These are phyloP conservation scores for Dynastes hyllus DNA, from an alignment of 2,888 invertebrate genomes.

Conservation along the genomic window DNA sequence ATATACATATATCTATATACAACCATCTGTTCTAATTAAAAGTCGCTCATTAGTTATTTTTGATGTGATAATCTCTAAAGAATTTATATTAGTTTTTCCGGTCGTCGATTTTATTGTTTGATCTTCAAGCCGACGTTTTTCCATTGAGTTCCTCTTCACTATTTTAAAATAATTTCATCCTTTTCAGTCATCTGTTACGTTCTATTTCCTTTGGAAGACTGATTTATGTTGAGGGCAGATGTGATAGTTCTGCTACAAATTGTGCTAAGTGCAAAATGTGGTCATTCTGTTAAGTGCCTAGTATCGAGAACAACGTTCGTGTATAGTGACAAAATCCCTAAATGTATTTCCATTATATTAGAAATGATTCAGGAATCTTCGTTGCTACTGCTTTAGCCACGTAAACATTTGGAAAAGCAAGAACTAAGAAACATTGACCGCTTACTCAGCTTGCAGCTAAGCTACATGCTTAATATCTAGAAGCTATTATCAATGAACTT, in stretches of 20 bases:
- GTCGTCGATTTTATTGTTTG: slow-evolving; percentile 38
- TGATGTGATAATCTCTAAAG: slow-evolving; percentile 29
- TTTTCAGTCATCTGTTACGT: slow-evolving; percentile 35
- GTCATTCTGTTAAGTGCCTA: slow-evolving; percentile 31
- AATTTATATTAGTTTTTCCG: slow-evolving; percentile 46
- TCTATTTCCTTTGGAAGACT: slow-evolving; percentile 44
- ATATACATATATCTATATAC: not conserved
- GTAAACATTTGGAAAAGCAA: too few species aligned
- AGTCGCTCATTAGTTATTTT: slow-evolving; percentile 5
- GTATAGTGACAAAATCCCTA: not conserved
- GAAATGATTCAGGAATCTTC: too few species aligned
- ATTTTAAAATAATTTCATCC: slow-evolving; percentile 41
- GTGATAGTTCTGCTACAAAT: slow-evolving; percentile 32
- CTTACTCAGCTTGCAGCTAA: too few species aligned
- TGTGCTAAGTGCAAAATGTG: slow-evolving; percentile 41
- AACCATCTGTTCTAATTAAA: slow-evolving; percentile 30
- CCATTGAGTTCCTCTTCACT: slow-evolving; percentile 18
- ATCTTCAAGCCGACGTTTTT: slow-evolving; percentile 24
- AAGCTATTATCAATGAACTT: too few species aligned
- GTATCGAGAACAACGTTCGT: not conserved
- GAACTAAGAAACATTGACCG: too few species aligned
- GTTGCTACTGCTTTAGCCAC: too few species aligned
- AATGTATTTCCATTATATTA: not conserved
- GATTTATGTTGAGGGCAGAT: slow-evolving; percentile 41
- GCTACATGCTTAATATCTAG: too few species aligned